Percentiles rank a stretch among this genome's conserved stretches.
These are phyloP conservation scores for Dicentrarchus labrax DNA, from an alignment of 2,113 vertebrate genomes.

Conservation along the genomic window DNA sequence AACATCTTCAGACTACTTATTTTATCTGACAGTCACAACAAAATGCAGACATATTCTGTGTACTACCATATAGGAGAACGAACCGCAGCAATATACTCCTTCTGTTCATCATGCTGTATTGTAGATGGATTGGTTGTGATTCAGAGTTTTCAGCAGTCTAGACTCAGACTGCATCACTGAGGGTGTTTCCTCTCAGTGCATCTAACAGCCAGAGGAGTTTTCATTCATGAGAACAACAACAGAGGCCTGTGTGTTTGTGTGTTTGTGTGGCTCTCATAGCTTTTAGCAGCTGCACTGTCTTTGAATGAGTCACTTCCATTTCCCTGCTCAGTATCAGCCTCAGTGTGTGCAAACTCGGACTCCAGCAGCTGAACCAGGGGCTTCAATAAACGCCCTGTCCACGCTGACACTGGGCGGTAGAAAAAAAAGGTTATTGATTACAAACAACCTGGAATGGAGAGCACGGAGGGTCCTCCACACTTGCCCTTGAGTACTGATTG, in stretches of 20 bases:
- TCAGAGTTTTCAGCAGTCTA: neutral
- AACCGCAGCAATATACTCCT: neutral
- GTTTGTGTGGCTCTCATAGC: conserved; percentile 31
- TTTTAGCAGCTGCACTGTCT: conserved; percentile 62
- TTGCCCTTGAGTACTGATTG: conserved; percentile 31
- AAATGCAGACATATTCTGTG: neutral
- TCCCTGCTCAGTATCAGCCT: conserved; percentile 27
- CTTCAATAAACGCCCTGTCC: conserved; percentile 50
- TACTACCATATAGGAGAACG: too few relatives aligned
- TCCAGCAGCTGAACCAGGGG: conserved; percentile 35
- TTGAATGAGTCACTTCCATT: conserved; percentile 57
- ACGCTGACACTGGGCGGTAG: neutral
- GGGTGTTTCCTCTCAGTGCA: conserved; percentile 28
- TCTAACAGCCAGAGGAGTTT: conserved; percentile 24
- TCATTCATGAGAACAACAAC: conserved; percentile 56
- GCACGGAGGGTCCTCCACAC: conserved; percentile 10
- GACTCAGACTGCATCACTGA: conserved; percentile 13
- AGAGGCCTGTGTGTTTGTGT: conserved; percentile 26
- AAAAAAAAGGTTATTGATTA: conserved; percentile 58
- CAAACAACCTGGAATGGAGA: conserved; percentile 22
- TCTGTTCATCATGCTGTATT: neutral
- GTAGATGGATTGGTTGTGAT: neutral
- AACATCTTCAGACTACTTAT: too few relatives aligned
- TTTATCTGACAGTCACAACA: neutral
- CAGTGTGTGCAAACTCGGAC: conserved; percentile 26